Conservation (phyloP, 2,888 invertebrate genomes). For the Archips xylosteana region DNA sequence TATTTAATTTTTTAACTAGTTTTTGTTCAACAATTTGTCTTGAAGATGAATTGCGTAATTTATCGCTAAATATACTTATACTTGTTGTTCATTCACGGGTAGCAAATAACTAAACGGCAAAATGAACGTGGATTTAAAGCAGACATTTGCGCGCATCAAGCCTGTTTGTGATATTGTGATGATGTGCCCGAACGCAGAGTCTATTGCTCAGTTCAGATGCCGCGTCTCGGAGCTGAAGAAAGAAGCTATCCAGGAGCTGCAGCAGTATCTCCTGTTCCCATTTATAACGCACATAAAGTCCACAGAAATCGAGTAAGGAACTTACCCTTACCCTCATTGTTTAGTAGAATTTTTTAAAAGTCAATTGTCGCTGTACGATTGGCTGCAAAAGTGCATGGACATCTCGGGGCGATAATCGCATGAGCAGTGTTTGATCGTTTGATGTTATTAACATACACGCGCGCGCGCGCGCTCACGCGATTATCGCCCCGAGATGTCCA, state of each 20-base stretch:
- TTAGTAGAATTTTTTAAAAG: background rate
- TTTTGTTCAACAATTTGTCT: constrained; percentile 14
- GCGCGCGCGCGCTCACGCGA: too few species aligned
- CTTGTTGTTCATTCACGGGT: background rate
- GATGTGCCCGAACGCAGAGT: constrained; percentile 72
- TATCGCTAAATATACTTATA: background rate
- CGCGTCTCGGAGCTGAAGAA: constrained; percentile 66
- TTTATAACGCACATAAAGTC: constrained; percentile 73
- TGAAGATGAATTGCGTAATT: constrained; percentile 24
- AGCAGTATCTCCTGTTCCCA: constrained; percentile 84
- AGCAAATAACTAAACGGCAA: constrained; percentile 42
- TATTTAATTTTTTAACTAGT: constrained; percentile 8
- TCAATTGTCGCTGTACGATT: too few species aligned
- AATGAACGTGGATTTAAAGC: constrained; percentile 70
- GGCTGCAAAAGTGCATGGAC: too few species aligned
- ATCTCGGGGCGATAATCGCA: too few species aligned
- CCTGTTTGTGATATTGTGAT: constrained; percentile 83
- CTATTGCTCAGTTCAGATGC: constrained; percentile 62
- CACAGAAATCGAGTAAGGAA: constrained; percentile 65
- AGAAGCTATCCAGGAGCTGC: constrained; percentile 78
- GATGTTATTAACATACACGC: too few species aligned
- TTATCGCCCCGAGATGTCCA: too few species aligned
- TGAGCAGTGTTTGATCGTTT: too few species aligned
- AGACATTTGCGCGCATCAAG: constrained; percentile 75
- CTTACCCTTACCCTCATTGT: constrained; percentile 1